Evolutionary conservation across 2,888 invertebrate genomes (phyloP).

Genomic region (Mesorhabditis spiculigera): DNA sequence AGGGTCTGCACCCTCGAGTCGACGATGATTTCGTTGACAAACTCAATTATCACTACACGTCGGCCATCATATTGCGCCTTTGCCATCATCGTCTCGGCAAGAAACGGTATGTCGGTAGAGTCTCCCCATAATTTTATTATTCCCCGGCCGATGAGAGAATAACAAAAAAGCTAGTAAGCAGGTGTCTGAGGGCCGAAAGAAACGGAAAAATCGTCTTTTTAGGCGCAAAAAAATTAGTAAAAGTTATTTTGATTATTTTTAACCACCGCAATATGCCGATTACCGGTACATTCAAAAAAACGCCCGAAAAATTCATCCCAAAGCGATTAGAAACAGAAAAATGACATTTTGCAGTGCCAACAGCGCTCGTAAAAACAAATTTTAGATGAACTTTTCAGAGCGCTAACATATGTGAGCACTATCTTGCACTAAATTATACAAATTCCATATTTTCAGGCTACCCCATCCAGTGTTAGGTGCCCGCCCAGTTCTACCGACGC

Average conservation of each 20-base stretch:
- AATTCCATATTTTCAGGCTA: conserved; percentile 39
- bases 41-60: conserved; percentile 58
- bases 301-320: no score
- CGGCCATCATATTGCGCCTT: conserved; percentile 59
- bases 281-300: no score
- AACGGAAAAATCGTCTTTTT: no score
- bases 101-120: conserved; percentile 59
- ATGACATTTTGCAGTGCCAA: no score
- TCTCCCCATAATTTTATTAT: background rate
- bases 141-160: background rate
- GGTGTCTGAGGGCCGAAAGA: background rate
- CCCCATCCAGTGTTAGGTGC: conserved; percentile 62
- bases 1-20: conserved; percentile 58
- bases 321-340: no score
- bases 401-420: no score
- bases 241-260: no score
- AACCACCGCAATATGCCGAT: no score
- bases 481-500: conserved; percentile 63
- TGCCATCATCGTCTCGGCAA: conserved; percentile 60
- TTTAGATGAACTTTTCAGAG: no score
- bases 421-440: no score
- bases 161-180: background rate
- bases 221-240: no score
- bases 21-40: conserved; percentile 59
- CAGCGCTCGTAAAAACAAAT: no score